Evolutionary conservation across 2,888 invertebrate species (phyloP), one percentile per base, ranked within the genome.

Genomic region (Pecten maximus): DNA sequence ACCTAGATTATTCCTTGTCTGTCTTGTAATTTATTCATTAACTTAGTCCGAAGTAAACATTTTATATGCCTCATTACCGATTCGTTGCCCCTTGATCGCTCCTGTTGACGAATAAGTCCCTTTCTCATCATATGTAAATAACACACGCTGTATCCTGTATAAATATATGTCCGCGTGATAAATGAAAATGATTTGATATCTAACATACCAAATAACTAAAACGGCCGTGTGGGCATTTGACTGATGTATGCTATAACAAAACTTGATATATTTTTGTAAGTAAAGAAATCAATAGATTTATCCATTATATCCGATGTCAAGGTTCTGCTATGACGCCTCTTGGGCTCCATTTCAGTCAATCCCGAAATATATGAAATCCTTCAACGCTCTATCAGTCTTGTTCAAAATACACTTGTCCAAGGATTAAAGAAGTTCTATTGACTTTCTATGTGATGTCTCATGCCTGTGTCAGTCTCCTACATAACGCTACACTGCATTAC

Each of bases 21-120:
- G n/a, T 54, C 74, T 8, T 10, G 74, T 74, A 74, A 74, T 74
- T 74, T 74, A 74, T 74, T 74, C 74, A 74, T 74, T 74, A 74
- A 74, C 10, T 35, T 74, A 74, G 74, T 6, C 74, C 35, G 28
- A 35, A 0, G 74, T 74, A 35, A 74, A 35, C 35, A 74, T 28
- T 74, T 74, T 35, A 28, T 74, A 6, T 28, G 74, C 35, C 23
- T 28, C 74, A 28, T 74, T 28, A 12, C 28, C 35, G 0, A 28
- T 10, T 35, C 2, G 28, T 74, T 74, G 8, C 6, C 35, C 8
- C 16, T 28, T 28, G 35, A 23, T 74, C 23, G 74, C 35, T 28
- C 10, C 28, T 28, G 74, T 74, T 28, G 74, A 74, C 74, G 35
- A 74, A 28, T 8, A 8, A 44, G 12, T 1, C 35, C 23, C 35